Evolutionary conservation across 1,140 invertebrate species (phyloP).

Genomic region (Drosophila funebris): DNA sequence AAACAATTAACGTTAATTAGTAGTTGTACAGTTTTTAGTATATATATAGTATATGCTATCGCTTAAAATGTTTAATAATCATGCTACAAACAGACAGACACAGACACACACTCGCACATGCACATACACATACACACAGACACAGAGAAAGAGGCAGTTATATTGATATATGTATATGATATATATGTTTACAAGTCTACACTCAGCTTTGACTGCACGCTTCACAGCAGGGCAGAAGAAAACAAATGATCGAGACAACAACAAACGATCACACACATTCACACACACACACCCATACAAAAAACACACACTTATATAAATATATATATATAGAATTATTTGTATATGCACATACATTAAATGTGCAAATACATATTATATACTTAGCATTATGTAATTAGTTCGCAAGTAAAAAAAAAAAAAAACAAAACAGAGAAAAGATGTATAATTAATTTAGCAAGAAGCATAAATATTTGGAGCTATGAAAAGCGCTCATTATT

Average conservation of each 20-base stretch:
- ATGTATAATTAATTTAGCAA: slow-evolving; percentile 75
- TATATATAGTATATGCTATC: slow-evolving; percentile 61
- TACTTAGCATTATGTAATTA: slow-evolving; percentile 76
- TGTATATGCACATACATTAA: slow-evolving; percentile 50
- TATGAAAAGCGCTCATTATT: slow-evolving; percentile 47
- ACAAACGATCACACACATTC: slow-evolving; percentile 24
- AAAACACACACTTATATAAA: slow-evolving; percentile 22
- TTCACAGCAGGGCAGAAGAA: slow-evolving; percentile 46
- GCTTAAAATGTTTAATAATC: slow-evolving; percentile 72
- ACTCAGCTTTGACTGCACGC: slow-evolving; percentile 46
- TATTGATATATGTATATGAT: slow-evolving; percentile 22
- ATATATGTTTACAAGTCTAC: slow-evolving; percentile 25
- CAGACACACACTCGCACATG: too few relatives aligned
- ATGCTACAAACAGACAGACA: slow-evolving; percentile 39
- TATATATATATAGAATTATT: slow-evolving; percentile 24
- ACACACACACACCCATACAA: slow-evolving; percentile 27
- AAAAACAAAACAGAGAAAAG: slow-evolving; percentile 13
- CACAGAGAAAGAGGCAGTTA: slow-evolving; percentile 18
- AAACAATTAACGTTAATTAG: slow-evolving; percentile 78
- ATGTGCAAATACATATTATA: slow-evolving; percentile 46
- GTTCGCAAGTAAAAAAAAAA: slow-evolving; percentile 39
- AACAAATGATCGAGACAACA: slow-evolving; percentile 20
- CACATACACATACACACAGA: slow-evolving; percentile 18
- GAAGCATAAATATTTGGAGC: slow-evolving; percentile 63
- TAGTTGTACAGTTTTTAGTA: slow-evolving; percentile 79